Base-by-base conservation (phyloP, 2,797 vertebrate genomes). In the Cirrhinus molitorella region DNA sequence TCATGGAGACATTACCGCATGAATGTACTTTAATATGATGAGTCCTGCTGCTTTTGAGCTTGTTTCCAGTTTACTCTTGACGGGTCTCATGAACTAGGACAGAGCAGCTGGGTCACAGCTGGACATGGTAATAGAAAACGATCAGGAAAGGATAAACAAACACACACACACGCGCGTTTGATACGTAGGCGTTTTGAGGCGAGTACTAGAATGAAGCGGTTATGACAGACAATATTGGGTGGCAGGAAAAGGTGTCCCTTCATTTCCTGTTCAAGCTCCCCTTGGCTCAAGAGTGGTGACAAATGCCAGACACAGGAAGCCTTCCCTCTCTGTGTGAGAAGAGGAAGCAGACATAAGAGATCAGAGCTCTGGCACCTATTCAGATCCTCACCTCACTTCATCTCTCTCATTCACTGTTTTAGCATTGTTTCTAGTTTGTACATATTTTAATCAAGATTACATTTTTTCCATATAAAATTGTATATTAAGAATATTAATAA, bases 291-390 rank as follows among this genome's bases (percentile, higher is more conserved):
- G 81, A 65, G 72, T 70, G 84, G 84, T 85, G 87, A 89, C 80
- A 89, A 89, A 88, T 81, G 85, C 85, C 88, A 89, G 88, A 89
- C 68, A 86, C 87, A 87, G 85, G 87, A 89, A 89, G 84, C 83
- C 76, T 76, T 83, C 75, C 73, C 80, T 88, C 79, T 88, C 72
- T 77, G 78, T 88, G 85, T 85, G 84, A 80, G 74, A 83, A 79
- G 79, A 88, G 88, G 85, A 89, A 89, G 73, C 85, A 88, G 84
- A 84, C 88, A 81, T 85, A 61, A 87, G 86, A 89, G 83, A 87
- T 81, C 83, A 78, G 81, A 83, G 59, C 45, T 73, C 81, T 87
- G 88, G 85, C 85, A 89, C 72, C 85, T 65, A 77, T 68, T 85
- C 70, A 80, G 61, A 31, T 83, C 83, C n/a, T 57, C 63, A 11